Conservation (phyloP, 2,797 vertebrate genomes). For the Poliocrania exsul region DNA sequence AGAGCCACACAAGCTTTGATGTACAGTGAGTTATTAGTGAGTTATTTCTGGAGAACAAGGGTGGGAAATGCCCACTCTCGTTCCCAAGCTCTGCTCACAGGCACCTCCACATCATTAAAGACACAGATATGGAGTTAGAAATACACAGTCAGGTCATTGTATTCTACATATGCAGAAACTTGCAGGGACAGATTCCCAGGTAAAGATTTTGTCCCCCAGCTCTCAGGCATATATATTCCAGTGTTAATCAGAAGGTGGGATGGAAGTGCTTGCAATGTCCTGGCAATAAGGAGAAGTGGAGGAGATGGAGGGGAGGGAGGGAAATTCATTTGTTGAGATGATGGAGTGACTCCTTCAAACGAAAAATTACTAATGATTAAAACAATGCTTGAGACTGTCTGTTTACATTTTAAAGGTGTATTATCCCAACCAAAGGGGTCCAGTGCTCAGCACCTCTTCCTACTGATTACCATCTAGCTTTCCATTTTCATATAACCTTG, state of each 20-base stretch:
- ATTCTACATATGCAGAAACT: background rate
- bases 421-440: constrained; percentile 20
- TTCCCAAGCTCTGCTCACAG: background rate
- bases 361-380: constrained; percentile 69
- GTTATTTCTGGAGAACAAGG: background rate
- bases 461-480: constrained; percentile 45
- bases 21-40: background rate
- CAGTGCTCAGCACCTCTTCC: constrained; percentile 32
- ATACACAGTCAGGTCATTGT: background rate
- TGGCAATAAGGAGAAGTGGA: background rate
- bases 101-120: background rate
- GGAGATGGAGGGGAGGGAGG: background rate
- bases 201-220: background rate
- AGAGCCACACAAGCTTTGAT: background rate
- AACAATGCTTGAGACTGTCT: constrained; percentile 52
- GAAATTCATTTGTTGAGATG: constrained; percentile 49
- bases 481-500: constrained; percentile 72
- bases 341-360: constrained; percentile 56
- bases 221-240: constrained; percentile 23
- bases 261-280: background rate
- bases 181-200: background rate
- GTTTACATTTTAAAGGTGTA: constrained; percentile 56
- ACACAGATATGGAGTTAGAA: background rate
- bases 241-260: background rate
- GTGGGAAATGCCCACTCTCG: background rate